Base-by-base conservation (phyloP, 1,140 invertebrate species). In the Drosophila mauritiana region DNA sequence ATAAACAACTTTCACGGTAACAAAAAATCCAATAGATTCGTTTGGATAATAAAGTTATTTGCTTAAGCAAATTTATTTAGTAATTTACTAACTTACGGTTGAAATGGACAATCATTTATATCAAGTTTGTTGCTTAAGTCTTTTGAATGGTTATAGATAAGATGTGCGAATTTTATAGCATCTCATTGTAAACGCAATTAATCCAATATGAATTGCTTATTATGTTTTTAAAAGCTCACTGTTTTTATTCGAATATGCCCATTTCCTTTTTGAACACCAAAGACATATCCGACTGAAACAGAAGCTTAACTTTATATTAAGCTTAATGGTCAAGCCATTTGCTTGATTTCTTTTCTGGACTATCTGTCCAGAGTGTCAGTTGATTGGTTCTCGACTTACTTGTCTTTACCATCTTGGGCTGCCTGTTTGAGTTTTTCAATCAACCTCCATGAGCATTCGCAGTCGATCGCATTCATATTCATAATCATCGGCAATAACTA, bases 101-200 rank as follows among this genome's bases (percentile, higher is more conserved):
- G 1, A 0, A 3, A 10, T 3, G 2, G 1, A 1, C 6, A 2
- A 8, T 31, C 27, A 31, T 8, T 31, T 7, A 31, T 5, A 15
- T 11, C 3, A 62, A 67, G 70, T 86, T 86, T 62, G 69, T 76
- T 61, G 42, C 56, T 25, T 73, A 59, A 72, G 79, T 83, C 79
- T 79, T 88, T 72, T 37, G 59, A 51, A 53, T 54, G 34, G 4
- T 6, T 4, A 25, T 0, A 10, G 1, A 31, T 8, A 31, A 31
- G 8, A 31, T 8, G 31, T 7, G 7, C 31, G 1, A 8, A 31
- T 31, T 10, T 8, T 8, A 31, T 8, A 31, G 27, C 27, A 37
- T 37, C 12, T 37, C 36, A 37, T 11, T 37, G 36, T 37, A 13
- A 37, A 31, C 7, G 1, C 27, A 10, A 1, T 10, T 31, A 31